These are phyloP conservation scores for Acropora tenuis DNA, from an alignment of 64 coral and sea anemone genomes.

Conservation along the genomic window DNA sequence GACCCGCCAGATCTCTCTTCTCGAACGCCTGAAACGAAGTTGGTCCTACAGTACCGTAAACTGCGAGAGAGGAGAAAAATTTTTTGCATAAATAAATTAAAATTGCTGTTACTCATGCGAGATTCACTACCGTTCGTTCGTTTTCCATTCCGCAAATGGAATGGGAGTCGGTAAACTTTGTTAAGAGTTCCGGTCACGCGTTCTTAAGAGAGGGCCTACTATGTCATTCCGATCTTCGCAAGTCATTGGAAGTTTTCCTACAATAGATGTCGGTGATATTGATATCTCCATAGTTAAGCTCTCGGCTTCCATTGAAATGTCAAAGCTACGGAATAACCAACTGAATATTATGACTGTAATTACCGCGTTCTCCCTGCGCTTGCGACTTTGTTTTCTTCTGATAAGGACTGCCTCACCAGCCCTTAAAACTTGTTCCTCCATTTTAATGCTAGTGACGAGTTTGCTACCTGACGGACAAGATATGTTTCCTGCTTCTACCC, in stretches of 20 bases:
- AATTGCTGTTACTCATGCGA: neutral
- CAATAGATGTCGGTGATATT: neutral
- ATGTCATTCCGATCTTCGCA: too few species aligned
- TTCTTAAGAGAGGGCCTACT: neutral
- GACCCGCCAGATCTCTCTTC: too few species aligned
- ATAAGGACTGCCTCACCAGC: conserved; percentile 15
- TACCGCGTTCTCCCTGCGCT: conserved; percentile 14
- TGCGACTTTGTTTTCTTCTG: conserved; percentile 34
- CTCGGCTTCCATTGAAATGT: too few species aligned
- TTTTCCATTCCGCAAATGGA: neutral
- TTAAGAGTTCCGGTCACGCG: neutral
- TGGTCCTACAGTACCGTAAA: too few species aligned
- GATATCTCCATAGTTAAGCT: too few species aligned
- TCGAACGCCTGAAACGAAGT: too few species aligned
- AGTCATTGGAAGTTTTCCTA: too few species aligned
- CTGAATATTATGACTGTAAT: neutral
- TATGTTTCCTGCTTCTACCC: too few species aligned
- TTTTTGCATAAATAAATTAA: too few species aligned
- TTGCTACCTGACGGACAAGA: neutral
- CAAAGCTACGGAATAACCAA: too few species aligned
- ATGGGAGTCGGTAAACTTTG: neutral
- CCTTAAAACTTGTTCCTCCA: conserved; percentile 11
- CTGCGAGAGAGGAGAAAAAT: too few species aligned
- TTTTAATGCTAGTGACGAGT: neutral
- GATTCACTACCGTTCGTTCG: neutral